These are phyloP conservation scores for Trinectes maculatus DNA, from an alignment of 2,113 vertebrate genomes.

Conservation along the genomic window DNA sequence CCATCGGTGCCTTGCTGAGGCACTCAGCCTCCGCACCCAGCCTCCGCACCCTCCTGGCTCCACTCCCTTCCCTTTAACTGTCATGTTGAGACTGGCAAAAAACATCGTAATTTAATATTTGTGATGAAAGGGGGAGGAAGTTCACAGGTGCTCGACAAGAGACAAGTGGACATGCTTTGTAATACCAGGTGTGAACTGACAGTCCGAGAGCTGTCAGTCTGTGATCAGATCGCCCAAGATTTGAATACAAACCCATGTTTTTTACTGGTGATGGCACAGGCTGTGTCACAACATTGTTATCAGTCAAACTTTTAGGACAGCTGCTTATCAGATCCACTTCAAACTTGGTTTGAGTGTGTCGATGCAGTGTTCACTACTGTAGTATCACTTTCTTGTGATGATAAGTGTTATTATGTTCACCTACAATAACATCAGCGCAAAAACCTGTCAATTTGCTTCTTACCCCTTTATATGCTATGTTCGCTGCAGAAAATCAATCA, in stretches of 20 bases:
- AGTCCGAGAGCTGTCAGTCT: background rate
- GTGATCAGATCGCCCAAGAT: background rate
- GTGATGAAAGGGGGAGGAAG: background rate
- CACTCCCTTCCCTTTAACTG: too few relatives aligned
- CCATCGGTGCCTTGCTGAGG: too few relatives aligned
- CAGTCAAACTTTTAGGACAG: background rate
- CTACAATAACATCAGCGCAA: constrained; percentile 25
- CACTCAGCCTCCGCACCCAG: too few relatives aligned
- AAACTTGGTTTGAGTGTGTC: background rate
- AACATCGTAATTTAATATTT: too few relatives aligned
- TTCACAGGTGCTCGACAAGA: too few relatives aligned
- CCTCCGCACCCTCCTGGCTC: too few relatives aligned
- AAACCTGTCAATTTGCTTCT: background rate
- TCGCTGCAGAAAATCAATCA: constrained; percentile 61
- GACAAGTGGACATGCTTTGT: background rate
- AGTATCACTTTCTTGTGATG: constrained; percentile 35
- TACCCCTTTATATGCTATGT: constrained; percentile 35
- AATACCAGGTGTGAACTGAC: background rate
- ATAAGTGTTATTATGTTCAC: constrained; percentile 42
- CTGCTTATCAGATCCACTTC: background rate
- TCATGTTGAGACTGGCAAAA: too few relatives aligned
- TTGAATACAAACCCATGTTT: background rate
- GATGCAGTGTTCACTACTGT: too few relatives aligned
- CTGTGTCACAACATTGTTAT: background rate
- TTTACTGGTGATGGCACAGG: background rate